phyloP scores from a whole-genome alignment of 2,113 vertebrate species.

The Pogonocichla stellata region DNA sequence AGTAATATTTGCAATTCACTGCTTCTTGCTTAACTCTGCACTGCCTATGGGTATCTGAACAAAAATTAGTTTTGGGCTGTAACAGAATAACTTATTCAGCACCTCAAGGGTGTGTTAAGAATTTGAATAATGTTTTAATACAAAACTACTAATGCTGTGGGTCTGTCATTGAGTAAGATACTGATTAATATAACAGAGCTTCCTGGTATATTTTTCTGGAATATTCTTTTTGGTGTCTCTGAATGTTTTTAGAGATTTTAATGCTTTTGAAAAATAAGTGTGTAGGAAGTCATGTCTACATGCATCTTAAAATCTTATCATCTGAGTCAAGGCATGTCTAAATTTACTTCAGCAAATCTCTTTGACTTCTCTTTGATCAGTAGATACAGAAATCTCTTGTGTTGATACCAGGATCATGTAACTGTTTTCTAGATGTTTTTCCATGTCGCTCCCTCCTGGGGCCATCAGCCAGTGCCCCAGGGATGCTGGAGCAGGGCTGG shows the following conservation, averaged over 20 bases:
- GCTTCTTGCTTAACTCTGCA: not conserved
- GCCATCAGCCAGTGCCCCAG: too few relatives aligned
- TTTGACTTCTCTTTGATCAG: not conserved
- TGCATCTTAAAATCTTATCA: not conserved
- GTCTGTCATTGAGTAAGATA: not conserved
- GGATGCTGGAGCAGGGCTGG: rapidly evolving
- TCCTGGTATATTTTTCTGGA: not conserved
- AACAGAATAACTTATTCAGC: not conserved
- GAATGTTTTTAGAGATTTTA: not conserved
- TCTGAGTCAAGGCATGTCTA: not conserved
- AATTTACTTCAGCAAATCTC: not conserved
- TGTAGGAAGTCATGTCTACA: not conserved
- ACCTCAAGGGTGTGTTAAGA: not conserved
- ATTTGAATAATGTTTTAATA: not conserved
- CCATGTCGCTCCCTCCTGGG: rapidly evolving
- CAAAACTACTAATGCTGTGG: not conserved
- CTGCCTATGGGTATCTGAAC: not conserved
- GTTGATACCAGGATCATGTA: not conserved
- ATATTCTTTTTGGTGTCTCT: not conserved
- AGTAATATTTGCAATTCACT: not conserved
- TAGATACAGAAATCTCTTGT: not conserved
- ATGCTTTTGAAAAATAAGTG: not conserved
- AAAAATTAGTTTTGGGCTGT: not conserved
- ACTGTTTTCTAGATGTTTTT: not conserved
- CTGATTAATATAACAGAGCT: not conserved